phyloP scores from a whole-genome alignment of 53 echinoderm and acorn worm species.

The Temnopleurus reevesii region DNA sequence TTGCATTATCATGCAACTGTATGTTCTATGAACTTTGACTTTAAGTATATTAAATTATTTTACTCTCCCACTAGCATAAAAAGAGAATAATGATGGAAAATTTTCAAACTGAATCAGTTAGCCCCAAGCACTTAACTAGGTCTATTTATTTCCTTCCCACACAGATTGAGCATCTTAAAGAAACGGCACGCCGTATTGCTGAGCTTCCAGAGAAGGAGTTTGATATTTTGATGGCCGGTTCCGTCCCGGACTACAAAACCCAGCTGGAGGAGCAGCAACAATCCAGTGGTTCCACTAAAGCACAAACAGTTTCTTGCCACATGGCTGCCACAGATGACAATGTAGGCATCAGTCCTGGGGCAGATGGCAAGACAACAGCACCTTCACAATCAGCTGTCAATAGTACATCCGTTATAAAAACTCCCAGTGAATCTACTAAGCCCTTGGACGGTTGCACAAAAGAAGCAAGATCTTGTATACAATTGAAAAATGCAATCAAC shows the following conservation, averaged over 20 bases:
- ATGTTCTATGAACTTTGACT: too few species aligned
- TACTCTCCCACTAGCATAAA: too few species aligned
- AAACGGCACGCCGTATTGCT: constrained; percentile 28
- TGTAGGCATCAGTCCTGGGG: constrained; percentile 9
- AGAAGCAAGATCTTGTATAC: background rate
- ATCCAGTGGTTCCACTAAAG: background rate
- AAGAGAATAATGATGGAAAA: too few species aligned
- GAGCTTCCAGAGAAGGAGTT: constrained; percentile 55
- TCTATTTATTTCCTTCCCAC: background rate
- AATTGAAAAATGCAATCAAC: background rate
- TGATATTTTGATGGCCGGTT: constrained; percentile 12
- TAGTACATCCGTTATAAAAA: background rate
- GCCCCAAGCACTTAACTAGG: too few species aligned
- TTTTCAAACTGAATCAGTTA: too few species aligned
- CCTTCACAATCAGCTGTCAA: background rate
- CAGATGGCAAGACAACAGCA: constrained; percentile 26
- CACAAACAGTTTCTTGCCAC: constrained; percentile 37
- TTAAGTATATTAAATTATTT: too few species aligned
- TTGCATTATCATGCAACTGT: too few species aligned
- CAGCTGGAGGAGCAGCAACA: background rate
- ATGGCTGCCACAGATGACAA: constrained; percentile 47
- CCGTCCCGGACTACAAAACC: background rate
- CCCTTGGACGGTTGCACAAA: background rate
- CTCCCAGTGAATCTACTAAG: background rate
- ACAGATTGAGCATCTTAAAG: constrained; percentile 47